Evolutionary conservation across 2,113 vertebrate species (phyloP).

Genomic region (Vulpes lagopus): DNA sequence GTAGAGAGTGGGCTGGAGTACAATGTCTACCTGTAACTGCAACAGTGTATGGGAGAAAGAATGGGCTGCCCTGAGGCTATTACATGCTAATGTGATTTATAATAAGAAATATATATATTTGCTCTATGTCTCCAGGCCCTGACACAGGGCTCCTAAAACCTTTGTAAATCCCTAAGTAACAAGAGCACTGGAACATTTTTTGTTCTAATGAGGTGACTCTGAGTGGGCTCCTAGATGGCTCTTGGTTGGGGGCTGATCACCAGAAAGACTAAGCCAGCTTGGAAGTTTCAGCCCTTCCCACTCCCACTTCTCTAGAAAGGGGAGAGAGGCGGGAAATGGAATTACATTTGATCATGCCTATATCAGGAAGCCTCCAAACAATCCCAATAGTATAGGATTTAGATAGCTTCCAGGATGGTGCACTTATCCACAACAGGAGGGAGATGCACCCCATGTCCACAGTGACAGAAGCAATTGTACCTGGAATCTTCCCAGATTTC

Average conservation of each 20-base stretch:
- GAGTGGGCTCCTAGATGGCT: neutral
- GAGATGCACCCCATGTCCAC: neutral
- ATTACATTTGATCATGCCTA: neutral
- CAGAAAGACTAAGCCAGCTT: neutral
- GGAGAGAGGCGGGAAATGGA: neutral
- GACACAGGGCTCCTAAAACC: neutral
- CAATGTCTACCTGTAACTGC: neutral
- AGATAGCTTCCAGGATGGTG: neutral
- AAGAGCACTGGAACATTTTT: neutral
- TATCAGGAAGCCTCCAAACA: neutral
- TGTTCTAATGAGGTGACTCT: neutral
- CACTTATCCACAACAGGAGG: neutral
- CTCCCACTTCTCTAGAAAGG: neutral
- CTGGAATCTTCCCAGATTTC: neutral
- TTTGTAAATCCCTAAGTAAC: neutral
- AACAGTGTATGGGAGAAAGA: neutral
- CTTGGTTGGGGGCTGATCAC: neutral
- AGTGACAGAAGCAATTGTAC: neutral
- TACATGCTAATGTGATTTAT: neutral
- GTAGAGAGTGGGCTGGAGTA: neutral
- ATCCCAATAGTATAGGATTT: neutral
- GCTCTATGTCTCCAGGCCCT: neutral
- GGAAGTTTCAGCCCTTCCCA: neutral
- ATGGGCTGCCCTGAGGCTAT: neutral
- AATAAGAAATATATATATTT: slow-evolving; percentile 13